Evolutionary conservation across 2,797 vertebrate genomes (phyloP), one percentile per base, ranked within the genome.

Genomic region (Lagocephalus sceleratus): DNA sequence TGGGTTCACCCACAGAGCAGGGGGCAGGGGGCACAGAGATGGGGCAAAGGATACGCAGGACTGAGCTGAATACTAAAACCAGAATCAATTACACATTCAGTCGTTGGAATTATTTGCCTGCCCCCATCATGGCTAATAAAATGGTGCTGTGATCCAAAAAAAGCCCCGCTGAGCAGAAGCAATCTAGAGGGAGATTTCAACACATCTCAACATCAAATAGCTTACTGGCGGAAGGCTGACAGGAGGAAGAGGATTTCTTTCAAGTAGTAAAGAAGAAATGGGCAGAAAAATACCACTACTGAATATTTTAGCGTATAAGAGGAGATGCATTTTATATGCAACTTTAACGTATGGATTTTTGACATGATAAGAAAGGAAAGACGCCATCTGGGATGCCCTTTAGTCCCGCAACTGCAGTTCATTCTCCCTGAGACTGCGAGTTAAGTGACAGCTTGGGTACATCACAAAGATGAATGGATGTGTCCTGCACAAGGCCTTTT

Each of bases 391-490:
- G 21, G 70, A 51, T 58, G 49, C 10, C 16, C 40, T 80, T 67
- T 72, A 61, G 55, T 58, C 50, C 59, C 51, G 61, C 69, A 62
- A 60, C 51, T 39, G 71, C 63, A 63, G 64, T 63, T 57, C 47
- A 66, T 78, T 80, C 71, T 79, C 78, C 83, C 67, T 63, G 84
- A 81, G 83, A 84, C 76, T 66, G 74, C 55, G 70, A 78, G 75
- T 75, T 76, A 66, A 66, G 68, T 85, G 87, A 88, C 85, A 87
- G 86, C 84, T 79, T 81, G 74, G 76, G 67, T 76, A 74, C 81
- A 82, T 89, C 86, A 80, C 76, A 63, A 85, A 89, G 88, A 91
- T 86, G 78, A 88, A 91, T 89, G 83, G 70, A 57, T 81, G 77
- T 75, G 73, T 89, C 87, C 74, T 61, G 77, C 83, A 76, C 63